phyloP scores from a whole-genome alignment of 1,140 invertebrate genomes.

The Papilio polyxenes region DNA sequence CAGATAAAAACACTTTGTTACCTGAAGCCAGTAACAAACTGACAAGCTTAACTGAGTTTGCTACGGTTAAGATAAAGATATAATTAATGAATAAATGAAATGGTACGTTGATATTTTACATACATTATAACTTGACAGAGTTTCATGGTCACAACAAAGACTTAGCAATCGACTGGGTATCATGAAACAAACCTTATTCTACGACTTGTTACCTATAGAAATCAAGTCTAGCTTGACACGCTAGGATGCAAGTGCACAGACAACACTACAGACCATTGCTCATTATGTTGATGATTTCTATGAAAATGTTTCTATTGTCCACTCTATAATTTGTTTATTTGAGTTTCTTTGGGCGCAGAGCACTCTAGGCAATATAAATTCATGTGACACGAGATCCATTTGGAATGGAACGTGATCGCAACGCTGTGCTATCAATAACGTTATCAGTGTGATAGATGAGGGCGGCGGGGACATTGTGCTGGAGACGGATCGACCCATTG shows the following conservation, averaged over 20 bases:
- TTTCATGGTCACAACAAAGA: neutral
- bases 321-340: neutral
- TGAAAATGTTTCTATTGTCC: neutral
- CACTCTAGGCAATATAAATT: slow-evolving; percentile 28
- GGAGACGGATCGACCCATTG: slow-evolving; percentile 42
- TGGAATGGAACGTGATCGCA: slow-evolving; percentile 30
- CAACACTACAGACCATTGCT: too few relatives aligned
- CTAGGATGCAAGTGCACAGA: neutral
- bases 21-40: neutral
- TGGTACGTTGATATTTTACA: neutral
- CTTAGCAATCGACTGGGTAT: neutral
- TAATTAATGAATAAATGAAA: neutral
- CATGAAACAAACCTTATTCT: neutral
- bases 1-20: slow-evolving; percentile 12
- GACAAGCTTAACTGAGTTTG: neutral
- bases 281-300: neutral
- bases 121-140: neutral
- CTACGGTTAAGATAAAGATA: neutral
- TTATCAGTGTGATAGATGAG: slow-evolving; percentile 47
- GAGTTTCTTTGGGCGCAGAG: neutral
- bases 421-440: slow-evolving; percentile 40
- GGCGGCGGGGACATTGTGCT: slow-evolving; percentile 42
- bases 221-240: neutral
- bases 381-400: slow-evolving; percentile 25
- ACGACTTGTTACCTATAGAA: neutral